Evolutionary conservation across 2,888 invertebrate genomes (phyloP), one percentile per base, ranked within the genome.

Genomic region (Adelphocoris suturalis): DNA sequence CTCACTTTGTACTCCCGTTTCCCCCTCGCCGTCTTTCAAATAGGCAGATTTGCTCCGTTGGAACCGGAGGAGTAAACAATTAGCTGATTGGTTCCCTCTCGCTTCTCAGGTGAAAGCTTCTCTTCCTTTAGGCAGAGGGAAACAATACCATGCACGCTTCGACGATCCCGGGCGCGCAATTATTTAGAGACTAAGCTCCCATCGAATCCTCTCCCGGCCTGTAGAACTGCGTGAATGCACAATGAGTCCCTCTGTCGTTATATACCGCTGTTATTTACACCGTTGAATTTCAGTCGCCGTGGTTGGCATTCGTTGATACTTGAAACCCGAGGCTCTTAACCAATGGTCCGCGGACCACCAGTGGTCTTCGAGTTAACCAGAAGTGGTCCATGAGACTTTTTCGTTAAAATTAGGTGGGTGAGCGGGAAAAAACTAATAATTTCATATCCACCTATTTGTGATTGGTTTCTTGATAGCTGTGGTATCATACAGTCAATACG

Each of bases 21-120:
- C n/a, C n/a, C 14, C 57, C 57, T 5, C 5, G 0, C 57, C 57
- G 23, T 68, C 68, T 68, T 19, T 7, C 68, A 23, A 68, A 68
- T 68, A 68, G 68, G 68, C 12, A 68, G 19, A 68, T 68, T 68
- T 23, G 68, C 68, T 27, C 27, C 57, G 57, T 57, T n/a, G 57
- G 57, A n/a, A 57, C 68, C 68, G n/a, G 19, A 23, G 82, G 52
- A 82, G 82, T 82, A 82, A 82, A 82, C 82, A 82, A 82, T 82
- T 82, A 82, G 82, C 82, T 82, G 82, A 82, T 82, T 82, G 82
- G 82, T 82, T 82, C 23, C 23, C 68, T 68, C 68, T 68, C 68
- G 68, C 68, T 68, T 68, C 16, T 52, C 52, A 52, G 52, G 52
- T 52, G 68, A 68, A 68, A 68, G 68, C 68, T 68, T 23, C 68